Evolutionary conservation across 2,888 invertebrate genomes (phyloP), one percentile per base, ranked within the genome.

Genomic region (Xestia rhomboidea): DNA sequence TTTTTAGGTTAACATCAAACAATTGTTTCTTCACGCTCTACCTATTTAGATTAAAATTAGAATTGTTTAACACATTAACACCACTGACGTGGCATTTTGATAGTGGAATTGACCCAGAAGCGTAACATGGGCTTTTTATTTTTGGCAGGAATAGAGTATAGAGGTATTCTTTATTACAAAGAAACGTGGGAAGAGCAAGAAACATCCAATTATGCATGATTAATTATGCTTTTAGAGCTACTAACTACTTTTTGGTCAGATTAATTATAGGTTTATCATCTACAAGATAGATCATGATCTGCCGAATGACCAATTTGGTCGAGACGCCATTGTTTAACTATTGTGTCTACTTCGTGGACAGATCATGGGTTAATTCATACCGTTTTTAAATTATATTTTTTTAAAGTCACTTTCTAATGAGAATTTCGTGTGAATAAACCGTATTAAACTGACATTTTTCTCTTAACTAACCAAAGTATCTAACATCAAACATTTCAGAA

Each of bases 21-120:
- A 87, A 90, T 90, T 89, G 90, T 90, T 87, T 85, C 82, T 89
- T 87, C 87, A 86, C 86, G 88, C 84, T 77, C 77, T 69, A 79
- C 73, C 87, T 86, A 88, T 90, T 88, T 90, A 88, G 88, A 83
- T 90, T 88, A 87, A 85, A 89, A 89, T 90, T 89, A 87, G 88
- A 84, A 86, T 88, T 85, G 87, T 88, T 89, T 88, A 88, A 86
- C 90, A 88, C 87, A 79, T 90, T 85, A 82, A 84, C 89, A 82
- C 67, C 70, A 75, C 80, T 89, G 89, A 88, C 84, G 87, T 84
- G 75, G 88, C 81, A 73, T 79, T 83, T 80, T 84, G 79, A 86
- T 88, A 84, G 83, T 84, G 66, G 80, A 77, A 79, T 82, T 84
- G 88, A 86, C 86, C 86, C 72, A 87, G 68, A 86, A 87, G 74